Evolutionary conservation across 2,797 vertebrate species (phyloP), one percentile per base, ranked within the genome.

Genomic region (Spheniscus humboldti): DNA sequence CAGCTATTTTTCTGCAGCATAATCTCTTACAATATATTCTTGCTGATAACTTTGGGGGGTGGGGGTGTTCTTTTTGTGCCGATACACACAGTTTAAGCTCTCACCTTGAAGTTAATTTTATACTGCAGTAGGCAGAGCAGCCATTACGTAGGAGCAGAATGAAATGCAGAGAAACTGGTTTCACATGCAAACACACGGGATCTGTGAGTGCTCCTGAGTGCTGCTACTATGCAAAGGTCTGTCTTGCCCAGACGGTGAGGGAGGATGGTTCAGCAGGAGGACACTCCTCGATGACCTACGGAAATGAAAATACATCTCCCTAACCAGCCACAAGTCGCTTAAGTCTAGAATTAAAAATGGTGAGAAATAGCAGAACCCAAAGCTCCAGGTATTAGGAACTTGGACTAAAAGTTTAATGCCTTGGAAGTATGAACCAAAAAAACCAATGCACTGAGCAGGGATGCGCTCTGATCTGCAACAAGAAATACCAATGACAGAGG

Each of bases 91-190:
- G 75, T 86, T 94, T 59, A 86, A 96, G 73, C 86, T 96, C 86
- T 95, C 87, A 96, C 95, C 94, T 96, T 91, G 84, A 80, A 95
- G 91, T 91, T 94, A 93, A 96, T 94, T 96, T 96, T 96, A 94
- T 94, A 67, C 89, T 59, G 69, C 89, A 80, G 89, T 86, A 77
- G 85, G 92, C 92, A 95, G 87, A 91, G 68, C 37, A 88, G 85
- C 64, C 91, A 89, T 91, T 95, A 68, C 19, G 50, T 73, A 81
- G 78, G 57, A 86, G 62, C 85, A 80, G 69, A 90, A 77, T 66
- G 69, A 62, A 86, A 68, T 93, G 78, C 72, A 87, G 78, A 72
- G 56, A 60, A 87, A 48, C 30, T 52, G 12, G 60, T 94, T 93
- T 85, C 72, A 87, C 27, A 27, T 25, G 83, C 76, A 93, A 83